Percentiles rank a stretch among this genome's conserved stretches.
Evolutionary conservation across 2,113 vertebrate species (phyloP).

Genomic region (Nymphicus hollandicus): DNA sequence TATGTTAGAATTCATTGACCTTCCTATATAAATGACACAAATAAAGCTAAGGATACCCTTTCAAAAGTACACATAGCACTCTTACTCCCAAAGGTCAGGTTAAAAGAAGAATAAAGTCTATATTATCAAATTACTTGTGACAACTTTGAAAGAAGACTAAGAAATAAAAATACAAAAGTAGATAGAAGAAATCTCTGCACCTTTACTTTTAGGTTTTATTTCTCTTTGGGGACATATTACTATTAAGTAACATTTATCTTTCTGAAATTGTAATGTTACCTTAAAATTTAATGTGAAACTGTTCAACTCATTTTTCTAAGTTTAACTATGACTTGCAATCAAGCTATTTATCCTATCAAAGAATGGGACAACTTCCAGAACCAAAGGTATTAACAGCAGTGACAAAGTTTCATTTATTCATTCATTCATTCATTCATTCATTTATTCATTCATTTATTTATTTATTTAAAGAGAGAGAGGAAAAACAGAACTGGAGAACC

Average conservation of each 20-base stretch:
- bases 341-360: neutral
- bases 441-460: neutral
- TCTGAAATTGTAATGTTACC: neutral
- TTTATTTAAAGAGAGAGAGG: neutral
- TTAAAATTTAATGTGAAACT: neutral
- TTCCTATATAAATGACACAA: neutral
- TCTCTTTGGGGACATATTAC: neutral
- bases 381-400: neutral
- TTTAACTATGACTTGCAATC: neutral
- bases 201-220: neutral
- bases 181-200: neutral
- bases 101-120: neutral
- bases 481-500: neutral
- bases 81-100: neutral
- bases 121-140: neutral
- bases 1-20: neutral
- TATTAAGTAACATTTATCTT: neutral
- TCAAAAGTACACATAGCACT: neutral
- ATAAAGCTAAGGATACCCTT: neutral
- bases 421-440: neutral
- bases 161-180: neutral
- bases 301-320: neutral
- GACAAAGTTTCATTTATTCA: neutral
- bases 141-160: neutral
- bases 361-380: neutral